Conservation (phyloP, 2,113 vertebrate species). For the Megaceryle maxima region DNA sequence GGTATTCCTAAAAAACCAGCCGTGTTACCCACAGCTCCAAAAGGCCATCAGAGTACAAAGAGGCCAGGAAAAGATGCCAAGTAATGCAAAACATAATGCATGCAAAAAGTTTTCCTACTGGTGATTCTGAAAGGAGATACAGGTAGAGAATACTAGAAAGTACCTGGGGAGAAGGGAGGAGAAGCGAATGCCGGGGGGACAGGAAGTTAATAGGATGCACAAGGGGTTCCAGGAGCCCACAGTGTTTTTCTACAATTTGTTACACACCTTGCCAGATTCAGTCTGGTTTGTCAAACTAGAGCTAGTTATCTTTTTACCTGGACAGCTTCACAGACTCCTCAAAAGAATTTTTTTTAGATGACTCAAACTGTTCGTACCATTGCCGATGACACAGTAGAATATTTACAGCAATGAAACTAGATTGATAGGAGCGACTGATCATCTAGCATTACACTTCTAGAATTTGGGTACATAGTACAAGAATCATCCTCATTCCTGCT, state of each 20-base stretch:
- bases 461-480: background rate
- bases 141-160: background rate
- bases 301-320: background rate
- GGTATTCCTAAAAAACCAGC: background rate
- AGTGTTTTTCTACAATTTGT: background rate
- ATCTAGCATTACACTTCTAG: background rate
- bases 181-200: background rate
- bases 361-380: background rate
- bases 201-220: background rate
- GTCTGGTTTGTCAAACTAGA: background rate
- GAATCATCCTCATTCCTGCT: background rate
- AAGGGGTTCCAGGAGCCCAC: background rate
- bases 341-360: background rate
- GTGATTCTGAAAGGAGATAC: background rate
- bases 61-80: background rate
- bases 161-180: background rate
- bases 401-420: background rate
- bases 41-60: background rate
- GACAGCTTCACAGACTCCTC: background rate
- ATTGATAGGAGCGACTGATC: background rate
- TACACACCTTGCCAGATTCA: background rate
- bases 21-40: no score
- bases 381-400: background rate
- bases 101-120: background rate
- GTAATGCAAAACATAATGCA: background rate